A percentile compares a stretch with the other conserved stretches of the same genome.
These are phyloP conservation scores for Volucella inanis DNA, from an alignment of 2,888 invertebrate genomes.

Conservation along the genomic window DNA sequence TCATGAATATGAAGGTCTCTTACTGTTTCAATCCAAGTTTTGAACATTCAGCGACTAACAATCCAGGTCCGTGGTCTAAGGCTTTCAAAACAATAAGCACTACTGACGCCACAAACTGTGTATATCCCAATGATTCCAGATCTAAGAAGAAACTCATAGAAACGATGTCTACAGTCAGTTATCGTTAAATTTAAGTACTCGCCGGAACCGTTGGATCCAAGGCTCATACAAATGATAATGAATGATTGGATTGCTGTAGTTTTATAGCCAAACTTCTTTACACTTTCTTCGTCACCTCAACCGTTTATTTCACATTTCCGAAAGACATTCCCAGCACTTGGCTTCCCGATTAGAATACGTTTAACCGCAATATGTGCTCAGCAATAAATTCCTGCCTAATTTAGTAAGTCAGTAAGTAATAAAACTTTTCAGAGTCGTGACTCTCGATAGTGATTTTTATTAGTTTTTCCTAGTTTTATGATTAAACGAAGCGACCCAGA, in stretches of 20 bases:
- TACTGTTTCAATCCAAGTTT: no score
- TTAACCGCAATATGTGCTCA: constrained; percentile 11
- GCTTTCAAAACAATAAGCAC: no score
- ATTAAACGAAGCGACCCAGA: background rate
- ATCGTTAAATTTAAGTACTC: no score
- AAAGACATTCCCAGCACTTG: constrained; percentile 17
- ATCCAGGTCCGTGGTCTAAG: no score
- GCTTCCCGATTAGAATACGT: constrained; percentile 23
- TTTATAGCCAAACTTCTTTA: background rate
- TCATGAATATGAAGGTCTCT: no score
- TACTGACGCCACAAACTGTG: no score
- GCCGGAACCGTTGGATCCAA: no score
- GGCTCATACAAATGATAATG: no score
- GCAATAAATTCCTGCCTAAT: constrained; percentile 10
- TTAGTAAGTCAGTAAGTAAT: constrained; percentile 27
- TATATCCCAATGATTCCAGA: no score
- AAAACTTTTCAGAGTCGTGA: constrained; percentile 42
- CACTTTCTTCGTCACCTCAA: constrained; percentile 14
- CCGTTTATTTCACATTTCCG: constrained; percentile 1
- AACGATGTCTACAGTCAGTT: no score
- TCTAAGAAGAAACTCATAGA: no score
- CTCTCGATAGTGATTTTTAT: constrained; percentile 30
- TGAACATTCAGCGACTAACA: no score
- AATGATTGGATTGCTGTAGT: background rate
- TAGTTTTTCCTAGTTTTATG: constrained; percentile 11